phyloP scores from a whole-genome alignment of 2,888 invertebrate species.

The Sturmia bella region DNA sequence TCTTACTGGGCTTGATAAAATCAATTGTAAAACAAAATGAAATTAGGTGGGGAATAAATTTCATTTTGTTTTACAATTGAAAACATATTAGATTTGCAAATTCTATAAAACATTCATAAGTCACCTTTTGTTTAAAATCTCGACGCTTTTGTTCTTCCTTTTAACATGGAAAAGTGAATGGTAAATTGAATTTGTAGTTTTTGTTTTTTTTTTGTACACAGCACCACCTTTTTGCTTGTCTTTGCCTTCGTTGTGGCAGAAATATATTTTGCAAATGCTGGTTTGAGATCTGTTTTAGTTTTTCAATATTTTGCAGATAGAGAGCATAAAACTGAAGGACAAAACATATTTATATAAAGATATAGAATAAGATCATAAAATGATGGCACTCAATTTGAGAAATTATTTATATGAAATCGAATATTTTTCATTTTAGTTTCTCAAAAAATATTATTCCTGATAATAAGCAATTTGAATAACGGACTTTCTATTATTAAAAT shows the following conservation, averaged over 20 bases:
- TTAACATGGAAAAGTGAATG: slow-evolving; percentile 45
- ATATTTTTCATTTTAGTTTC: too few relatives aligned
- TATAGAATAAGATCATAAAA: neutral
- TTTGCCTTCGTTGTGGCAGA: neutral
- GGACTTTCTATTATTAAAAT: too few relatives aligned
- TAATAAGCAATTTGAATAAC: too few relatives aligned
- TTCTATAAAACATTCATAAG: slow-evolving; percentile 2
- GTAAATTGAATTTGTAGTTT: slow-evolving; percentile 60
- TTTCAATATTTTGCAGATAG: slow-evolving; percentile 39
- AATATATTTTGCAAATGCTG: slow-evolving; percentile 36
- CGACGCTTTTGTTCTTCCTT: slow-evolving; percentile 8
- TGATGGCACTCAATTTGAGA: neutral
- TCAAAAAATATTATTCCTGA: too few relatives aligned
- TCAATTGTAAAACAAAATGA: too few relatives aligned
- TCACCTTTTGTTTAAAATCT: neutral
- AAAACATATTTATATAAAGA: neutral
- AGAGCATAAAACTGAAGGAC: slow-evolving; percentile 2
- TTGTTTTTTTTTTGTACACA: slow-evolving; percentile 17
- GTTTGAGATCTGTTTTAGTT: slow-evolving; percentile 51
- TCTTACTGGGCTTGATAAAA: too few relatives aligned
- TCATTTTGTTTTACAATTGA: neutral
- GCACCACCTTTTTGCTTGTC: neutral
- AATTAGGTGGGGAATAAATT: too few relatives aligned
- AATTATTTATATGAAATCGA: too few relatives aligned
- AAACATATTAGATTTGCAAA: slow-evolving; percentile 1